These are phyloP conservation scores for Porites cylindrica DNA, from an alignment of 92 coral and sea anemone genomes.

Conservation along the genomic window DNA sequence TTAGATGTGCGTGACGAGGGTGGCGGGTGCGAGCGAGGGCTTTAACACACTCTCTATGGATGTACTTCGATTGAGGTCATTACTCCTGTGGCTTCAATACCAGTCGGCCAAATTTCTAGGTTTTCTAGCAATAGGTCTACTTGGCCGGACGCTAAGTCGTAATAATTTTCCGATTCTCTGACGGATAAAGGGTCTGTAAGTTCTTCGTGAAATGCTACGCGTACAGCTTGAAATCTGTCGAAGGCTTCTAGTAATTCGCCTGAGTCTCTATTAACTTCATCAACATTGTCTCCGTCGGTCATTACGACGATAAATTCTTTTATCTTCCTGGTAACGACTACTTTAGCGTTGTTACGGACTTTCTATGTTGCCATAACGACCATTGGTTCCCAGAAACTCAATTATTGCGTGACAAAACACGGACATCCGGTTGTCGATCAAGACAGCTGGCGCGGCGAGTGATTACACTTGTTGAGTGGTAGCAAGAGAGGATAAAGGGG, in stretches of 20 bases:
- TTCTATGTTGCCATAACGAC: neutral
- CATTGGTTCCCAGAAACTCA: no score
- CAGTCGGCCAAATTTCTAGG: constrained; percentile 28
- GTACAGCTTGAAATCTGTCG: constrained; percentile 13
- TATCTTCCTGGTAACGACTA: constrained; percentile 20
- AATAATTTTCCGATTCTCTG: neutral
- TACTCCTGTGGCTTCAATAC: constrained; percentile 11
- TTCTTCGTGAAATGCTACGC: constrained; percentile 13
- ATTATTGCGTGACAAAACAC: neutral
- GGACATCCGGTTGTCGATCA: neutral
- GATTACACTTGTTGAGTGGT: neutral
- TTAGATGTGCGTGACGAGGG: neutral
- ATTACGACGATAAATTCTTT: constrained; percentile 41
- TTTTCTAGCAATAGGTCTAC: constrained; percentile 6
- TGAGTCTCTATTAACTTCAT: constrained; percentile 4
- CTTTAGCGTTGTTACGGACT: neutral
- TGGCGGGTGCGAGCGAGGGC: constrained; percentile 5
- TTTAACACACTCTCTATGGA: constrained; percentile 63
- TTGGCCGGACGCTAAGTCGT: neutral
- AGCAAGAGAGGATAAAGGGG: neutral
- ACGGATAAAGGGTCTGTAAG: neutral
- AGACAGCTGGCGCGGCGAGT: no score
- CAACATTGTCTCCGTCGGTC: constrained; percentile 17
- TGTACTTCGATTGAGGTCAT: neutral
- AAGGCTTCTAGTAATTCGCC: constrained; percentile 18